A percentile compares a stretch with the other conserved stretches of the same genome.
These are phyloP conservation scores for Myiozetetes cayanensis DNA, from an alignment of 2,113 vertebrate genomes.

Conservation along the genomic window DNA sequence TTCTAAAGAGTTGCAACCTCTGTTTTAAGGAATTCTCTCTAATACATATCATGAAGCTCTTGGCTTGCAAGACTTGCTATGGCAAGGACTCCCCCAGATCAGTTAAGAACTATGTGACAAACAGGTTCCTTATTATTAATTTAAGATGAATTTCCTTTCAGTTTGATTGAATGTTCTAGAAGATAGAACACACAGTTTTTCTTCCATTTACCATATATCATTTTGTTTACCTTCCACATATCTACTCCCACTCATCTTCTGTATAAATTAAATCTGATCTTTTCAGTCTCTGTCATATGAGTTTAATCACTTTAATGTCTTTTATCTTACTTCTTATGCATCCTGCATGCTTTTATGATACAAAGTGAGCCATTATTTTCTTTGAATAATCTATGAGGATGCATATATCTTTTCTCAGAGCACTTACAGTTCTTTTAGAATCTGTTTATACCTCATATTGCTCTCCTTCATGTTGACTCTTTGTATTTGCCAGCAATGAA, in stretches of 20 bases:
- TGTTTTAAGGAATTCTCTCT: not conserved
- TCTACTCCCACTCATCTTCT: not conserved
- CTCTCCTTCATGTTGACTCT: not conserved
- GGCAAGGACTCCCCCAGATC: not conserved
- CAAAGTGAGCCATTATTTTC: not conserved
- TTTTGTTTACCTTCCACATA: conserved; percentile 35
- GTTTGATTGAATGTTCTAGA: not conserved
- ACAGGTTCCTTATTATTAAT: not conserved
- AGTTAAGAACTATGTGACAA: not conserved
- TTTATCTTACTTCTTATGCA: not conserved
- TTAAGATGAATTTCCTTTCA: conserved; percentile 2
- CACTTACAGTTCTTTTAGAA: not conserved
- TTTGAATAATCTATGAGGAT: not conserved
- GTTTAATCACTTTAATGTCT: conserved; percentile 4
- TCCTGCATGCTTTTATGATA: not conserved
- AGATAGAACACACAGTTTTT: not conserved
- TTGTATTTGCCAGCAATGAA: not conserved
- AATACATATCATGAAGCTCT: not conserved
- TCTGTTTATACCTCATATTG: not conserved
- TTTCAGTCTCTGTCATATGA: not conserved
- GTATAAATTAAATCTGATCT: not conserved
- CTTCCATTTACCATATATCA: not conserved
- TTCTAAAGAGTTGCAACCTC: not conserved
- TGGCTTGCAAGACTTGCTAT: not conserved
- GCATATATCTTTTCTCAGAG: not conserved